Conservation (phyloP, 1,140 invertebrate genomes). For the Latrodectus geometricus region DNA sequence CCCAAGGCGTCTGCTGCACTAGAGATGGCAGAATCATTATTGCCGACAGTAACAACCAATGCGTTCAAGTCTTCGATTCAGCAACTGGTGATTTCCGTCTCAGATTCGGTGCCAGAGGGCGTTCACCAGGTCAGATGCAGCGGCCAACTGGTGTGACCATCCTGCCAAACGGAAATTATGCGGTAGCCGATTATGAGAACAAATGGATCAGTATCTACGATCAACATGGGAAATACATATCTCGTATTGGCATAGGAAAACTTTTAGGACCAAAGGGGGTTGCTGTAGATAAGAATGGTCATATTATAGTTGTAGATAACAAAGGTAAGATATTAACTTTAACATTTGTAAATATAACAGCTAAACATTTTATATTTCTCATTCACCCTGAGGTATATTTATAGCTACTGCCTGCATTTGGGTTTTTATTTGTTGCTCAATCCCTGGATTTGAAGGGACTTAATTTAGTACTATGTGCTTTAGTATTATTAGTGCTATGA, state of each 20-base stretch:
- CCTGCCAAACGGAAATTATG: conserved; percentile 72
- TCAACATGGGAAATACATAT: conserved; percentile 73
- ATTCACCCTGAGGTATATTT: too few relatives aligned
- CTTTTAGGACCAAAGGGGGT: conserved; percentile 77
- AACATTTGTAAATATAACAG: too few relatives aligned
- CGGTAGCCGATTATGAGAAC: conserved; percentile 76
- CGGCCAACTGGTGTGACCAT: conserved; percentile 73
- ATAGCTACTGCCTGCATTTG: too few relatives aligned
- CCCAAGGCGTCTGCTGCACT: conserved; percentile 72
- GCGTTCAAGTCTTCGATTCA: conserved; percentile 70
- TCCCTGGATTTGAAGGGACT: too few relatives aligned
- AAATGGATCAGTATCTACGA: conserved; percentile 74
- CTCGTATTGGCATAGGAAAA: conserved; percentile 73
- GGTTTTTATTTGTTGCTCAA: too few relatives aligned
- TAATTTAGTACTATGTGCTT: too few relatives aligned
- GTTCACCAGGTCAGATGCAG: conserved; percentile 57
- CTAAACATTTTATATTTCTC: too few relatives aligned
- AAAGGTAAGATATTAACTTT: conserved; percentile 70
- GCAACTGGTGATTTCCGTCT: conserved; percentile 65
- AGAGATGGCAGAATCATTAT: conserved; percentile 71
- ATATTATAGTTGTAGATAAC: conserved; percentile 81
- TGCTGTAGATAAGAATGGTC: conserved; percentile 86
- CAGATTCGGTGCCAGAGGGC: conserved; percentile 52
- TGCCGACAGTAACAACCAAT: conserved; percentile 75
- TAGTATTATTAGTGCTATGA: too few relatives aligned